phyloP scores from a whole-genome alignment of 2,113 vertebrate genomes.

The Progne subis region DNA sequence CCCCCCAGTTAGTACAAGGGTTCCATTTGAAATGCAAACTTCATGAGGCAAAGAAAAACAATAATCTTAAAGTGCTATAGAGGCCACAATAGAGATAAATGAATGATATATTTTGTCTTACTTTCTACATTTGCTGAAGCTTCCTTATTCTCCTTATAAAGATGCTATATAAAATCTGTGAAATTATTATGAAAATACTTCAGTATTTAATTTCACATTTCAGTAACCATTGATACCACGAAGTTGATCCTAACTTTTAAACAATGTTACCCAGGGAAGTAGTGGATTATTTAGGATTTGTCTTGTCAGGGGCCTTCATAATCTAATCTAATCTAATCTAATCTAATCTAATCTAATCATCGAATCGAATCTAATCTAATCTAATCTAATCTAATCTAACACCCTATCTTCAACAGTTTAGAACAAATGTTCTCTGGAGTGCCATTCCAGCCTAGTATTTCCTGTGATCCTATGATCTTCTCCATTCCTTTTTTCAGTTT shows the following conservation, averaged over 20 bases:
- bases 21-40: neutral
- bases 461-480: neutral
- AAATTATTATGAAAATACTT: neutral
- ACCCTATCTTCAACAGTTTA: neutral
- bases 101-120: neutral
- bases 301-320: neutral
- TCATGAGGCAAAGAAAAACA: neutral
- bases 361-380: no score
- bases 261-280: neutral
- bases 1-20: neutral
- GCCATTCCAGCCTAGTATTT: neutral
- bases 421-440: neutral
- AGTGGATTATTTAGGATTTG: neutral
- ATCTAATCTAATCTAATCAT: no score
- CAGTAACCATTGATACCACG: neutral
- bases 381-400: neutral
- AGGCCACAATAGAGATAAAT: neutral
- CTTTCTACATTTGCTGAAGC: neutral
- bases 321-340: neutral
- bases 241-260: neutral
- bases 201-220: neutral
- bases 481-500: neutral
- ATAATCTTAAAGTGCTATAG: neutral
- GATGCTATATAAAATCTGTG: neutral
- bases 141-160: neutral